Evolutionary conservation across 2,888 invertebrate genomes (phyloP).

Genomic region (Agonum fuliginosum): DNA sequence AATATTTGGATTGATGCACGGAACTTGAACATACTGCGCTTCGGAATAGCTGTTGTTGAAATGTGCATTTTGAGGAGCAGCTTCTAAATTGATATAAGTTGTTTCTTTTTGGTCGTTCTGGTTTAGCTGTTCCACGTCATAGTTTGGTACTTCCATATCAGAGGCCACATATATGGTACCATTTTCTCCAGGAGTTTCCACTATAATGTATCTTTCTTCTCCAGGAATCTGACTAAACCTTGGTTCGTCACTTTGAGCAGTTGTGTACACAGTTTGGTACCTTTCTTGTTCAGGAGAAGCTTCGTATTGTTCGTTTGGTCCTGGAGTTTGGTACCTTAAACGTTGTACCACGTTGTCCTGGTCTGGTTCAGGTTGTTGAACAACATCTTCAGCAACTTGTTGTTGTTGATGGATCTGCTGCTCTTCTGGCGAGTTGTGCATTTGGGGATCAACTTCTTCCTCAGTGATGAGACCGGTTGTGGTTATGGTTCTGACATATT

Average conservation of each 20-base stretch:
- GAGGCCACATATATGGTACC: slow-evolving; percentile 20
- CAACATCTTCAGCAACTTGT: slow-evolving; percentile 19
- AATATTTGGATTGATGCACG: slow-evolving; percentile 44
- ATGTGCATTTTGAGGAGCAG: slow-evolving; percentile 74
- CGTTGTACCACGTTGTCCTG: too few relatives aligned
- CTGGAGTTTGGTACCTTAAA: slow-evolving; percentile 47
- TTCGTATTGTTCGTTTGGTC: slow-evolving; percentile 32
- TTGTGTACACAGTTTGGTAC: slow-evolving; percentile 39
- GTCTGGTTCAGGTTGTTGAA: slow-evolving; percentile 14
- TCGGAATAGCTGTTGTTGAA: slow-evolving; percentile 61
- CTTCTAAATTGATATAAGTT: slow-evolving; percentile 80
- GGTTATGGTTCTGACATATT: slow-evolving; percentile 77
- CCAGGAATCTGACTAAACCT: slow-evolving; percentile 3
- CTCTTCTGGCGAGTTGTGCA: slow-evolving; percentile 27
- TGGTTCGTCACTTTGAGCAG: neutral
- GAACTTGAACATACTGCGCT: slow-evolving; percentile 46
- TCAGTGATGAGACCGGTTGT: slow-evolving; percentile 77
- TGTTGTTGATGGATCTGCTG: slow-evolving; percentile 25
- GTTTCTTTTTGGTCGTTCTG: slow-evolving; percentile 64
- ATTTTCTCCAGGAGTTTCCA: neutral
- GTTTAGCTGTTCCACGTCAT: slow-evolving; percentile 47
- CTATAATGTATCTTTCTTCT: slow-evolving; percentile 31
- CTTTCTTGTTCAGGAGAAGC: slow-evolving; percentile 37
- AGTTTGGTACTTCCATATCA: neutral
- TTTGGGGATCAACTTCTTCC: slow-evolving; percentile 61